phyloP scores from a whole-genome alignment of 2,113 vertebrate species.

The Prinia subflava region DNA sequence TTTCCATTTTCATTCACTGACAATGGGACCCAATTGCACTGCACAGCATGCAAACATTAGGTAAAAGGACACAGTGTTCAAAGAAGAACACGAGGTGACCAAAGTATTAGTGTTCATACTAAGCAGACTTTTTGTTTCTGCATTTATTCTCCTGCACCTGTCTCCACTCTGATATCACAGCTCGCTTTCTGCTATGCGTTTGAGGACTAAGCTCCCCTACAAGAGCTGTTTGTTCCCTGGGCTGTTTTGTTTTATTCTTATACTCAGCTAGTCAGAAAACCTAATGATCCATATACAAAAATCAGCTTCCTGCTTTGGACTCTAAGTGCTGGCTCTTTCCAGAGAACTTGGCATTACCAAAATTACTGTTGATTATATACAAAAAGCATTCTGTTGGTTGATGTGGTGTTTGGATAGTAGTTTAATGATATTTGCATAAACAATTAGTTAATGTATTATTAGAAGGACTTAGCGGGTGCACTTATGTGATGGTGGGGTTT shows the following conservation, averaged over 20 bases:
- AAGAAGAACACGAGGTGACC: neutral
- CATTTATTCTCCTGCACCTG: neutral
- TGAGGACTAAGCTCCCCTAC: neutral
- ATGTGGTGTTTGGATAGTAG: neutral
- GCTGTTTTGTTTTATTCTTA: neutral
- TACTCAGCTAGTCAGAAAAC: neutral
- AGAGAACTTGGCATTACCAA: neutral
- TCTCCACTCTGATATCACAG: neutral
- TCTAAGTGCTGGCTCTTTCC: neutral
- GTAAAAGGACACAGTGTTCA: neutral
- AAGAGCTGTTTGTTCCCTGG: neutral
- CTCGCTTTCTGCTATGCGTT: neutral
- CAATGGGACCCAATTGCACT: neutral
- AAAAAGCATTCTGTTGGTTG: neutral
- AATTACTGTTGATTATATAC: constrained; percentile 1
- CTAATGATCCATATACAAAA: neutral
- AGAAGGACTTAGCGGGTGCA: constrained; percentile 11
- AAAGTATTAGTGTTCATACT: neutral
- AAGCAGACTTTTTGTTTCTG: neutral
- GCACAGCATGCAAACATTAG: neutral
- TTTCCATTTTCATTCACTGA: neutral
- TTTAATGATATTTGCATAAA: neutral
- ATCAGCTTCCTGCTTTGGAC: neutral
- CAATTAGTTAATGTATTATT: constrained; percentile 19
- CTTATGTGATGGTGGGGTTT: neutral